These are phyloP conservation scores for Cheilosia variabilis DNA, from an alignment of 2,888 invertebrate genomes.

Conservation along the genomic window DNA sequence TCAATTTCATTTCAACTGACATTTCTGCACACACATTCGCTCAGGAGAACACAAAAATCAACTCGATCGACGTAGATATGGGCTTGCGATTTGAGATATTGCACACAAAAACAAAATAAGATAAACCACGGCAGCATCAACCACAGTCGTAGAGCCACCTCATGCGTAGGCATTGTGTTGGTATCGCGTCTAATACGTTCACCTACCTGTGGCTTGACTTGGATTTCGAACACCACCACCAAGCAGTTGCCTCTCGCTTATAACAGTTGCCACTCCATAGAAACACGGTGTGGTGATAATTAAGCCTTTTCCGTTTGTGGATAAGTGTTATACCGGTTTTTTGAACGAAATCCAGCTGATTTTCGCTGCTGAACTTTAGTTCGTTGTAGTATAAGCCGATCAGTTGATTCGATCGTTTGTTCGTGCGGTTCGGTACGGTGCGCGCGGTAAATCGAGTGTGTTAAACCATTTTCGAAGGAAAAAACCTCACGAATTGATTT, in stretches of 20 bases:
- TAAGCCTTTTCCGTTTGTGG: constrained; percentile 1
- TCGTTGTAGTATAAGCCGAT: constrained; percentile 53
- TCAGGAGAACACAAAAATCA: constrained; percentile 17
- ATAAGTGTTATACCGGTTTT: constrained; percentile 61
- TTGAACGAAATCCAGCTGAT: constrained; percentile 56
- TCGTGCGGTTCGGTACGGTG: constrained; percentile 43
- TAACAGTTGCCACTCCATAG: constrained; percentile 54
- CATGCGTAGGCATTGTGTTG: constrained; percentile 61
- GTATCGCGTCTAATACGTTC: constrained; percentile 46
- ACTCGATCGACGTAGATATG: constrained; percentile 28
- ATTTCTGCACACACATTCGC: constrained; percentile 57
- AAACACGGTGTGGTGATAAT: constrained; percentile 22
- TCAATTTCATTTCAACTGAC: constrained; percentile 60
- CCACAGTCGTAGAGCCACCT: constrained; percentile 12
- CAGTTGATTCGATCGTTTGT: constrained; percentile 55
- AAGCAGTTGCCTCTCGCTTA: constrained; percentile 22
- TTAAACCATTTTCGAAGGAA: constrained; percentile 20
- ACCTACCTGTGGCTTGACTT: constrained; percentile 18
- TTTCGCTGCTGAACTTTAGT: constrained; percentile 54
- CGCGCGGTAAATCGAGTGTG: constrained; percentile 35
- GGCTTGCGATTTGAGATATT: constrained; percentile 43
- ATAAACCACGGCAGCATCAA: neutral
- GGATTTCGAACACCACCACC: constrained; percentile 3
- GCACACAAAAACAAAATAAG: constrained; percentile 26
- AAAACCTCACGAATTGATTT: constrained; percentile 58